Conservation (phyloP, 2,888 invertebrate species). For the Drosophila mercatorum region DNA sequence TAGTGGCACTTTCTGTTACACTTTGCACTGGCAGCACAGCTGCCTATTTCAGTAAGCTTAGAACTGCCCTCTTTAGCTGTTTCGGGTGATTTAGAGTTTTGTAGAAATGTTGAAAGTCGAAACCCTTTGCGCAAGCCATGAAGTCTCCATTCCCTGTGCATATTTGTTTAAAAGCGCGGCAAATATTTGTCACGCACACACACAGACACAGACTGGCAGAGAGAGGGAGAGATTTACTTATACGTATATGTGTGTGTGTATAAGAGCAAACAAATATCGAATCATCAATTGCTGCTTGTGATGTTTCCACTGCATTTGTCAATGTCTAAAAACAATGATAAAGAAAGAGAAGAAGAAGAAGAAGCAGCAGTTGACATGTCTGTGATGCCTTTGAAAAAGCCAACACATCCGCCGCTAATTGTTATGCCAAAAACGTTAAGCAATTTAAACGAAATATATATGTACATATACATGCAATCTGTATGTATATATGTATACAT, state of each 20-base stretch:
- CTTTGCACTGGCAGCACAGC: not conserved
- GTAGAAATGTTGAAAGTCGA: slow-evolving; percentile 58
- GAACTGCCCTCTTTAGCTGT: slow-evolving; percentile 25
- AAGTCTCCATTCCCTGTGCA: slow-evolving; percentile 34
- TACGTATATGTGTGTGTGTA: not conserved
- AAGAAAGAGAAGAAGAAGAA: slow-evolving; percentile 15
- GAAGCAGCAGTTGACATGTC: slow-evolving; percentile 24
- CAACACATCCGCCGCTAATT: slow-evolving; percentile 59
- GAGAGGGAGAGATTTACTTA: not conserved
- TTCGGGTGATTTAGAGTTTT: slow-evolving; percentile 40
- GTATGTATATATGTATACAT: not conserved
- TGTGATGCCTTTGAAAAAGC: slow-evolving; percentile 29
- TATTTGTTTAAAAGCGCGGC: slow-evolving; percentile 63
- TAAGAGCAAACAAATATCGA: slow-evolving; percentile 27
- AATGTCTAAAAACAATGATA: slow-evolving; percentile 45
- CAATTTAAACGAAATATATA: slow-evolving; percentile 35
- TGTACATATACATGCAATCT: not conserved
- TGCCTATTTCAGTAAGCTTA: not conserved
- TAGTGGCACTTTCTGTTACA: not conserved
- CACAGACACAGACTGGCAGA: not conserved
- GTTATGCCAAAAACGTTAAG: slow-evolving; percentile 68
- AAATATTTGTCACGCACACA: slow-evolving; percentile 65
- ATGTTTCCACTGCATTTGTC: slow-evolving; percentile 58
- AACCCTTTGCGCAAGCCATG: slow-evolving; percentile 39
- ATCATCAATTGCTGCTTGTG: slow-evolving; percentile 46